These are phyloP conservation scores for Megaceryle torquata DNA, from an alignment of 2,113 vertebrate species.

Conservation along the genomic window DNA sequence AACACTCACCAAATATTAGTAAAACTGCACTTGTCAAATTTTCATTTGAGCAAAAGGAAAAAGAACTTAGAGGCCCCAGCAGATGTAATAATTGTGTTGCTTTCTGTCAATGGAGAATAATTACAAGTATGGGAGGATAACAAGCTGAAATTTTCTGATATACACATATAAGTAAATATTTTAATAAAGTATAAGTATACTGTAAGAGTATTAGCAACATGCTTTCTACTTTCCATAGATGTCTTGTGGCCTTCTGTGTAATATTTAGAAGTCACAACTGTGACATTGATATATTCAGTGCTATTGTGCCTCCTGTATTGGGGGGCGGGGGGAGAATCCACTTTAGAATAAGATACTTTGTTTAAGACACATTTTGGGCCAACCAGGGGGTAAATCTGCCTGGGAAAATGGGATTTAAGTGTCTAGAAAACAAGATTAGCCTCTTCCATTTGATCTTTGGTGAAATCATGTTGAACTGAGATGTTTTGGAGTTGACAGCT, in stretches of 20 bases:
- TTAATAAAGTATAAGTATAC: background rate
- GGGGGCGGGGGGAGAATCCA: background rate
- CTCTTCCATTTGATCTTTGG: slow-evolving; percentile 60
- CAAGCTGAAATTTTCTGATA: background rate
- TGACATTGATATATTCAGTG: slow-evolving; percentile 39
- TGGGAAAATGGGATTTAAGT: slow-evolving; percentile 70
- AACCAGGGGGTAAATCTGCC: slow-evolving; percentile 49
- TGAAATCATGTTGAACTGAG: slow-evolving; percentile 62
- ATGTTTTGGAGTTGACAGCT: slow-evolving; percentile 59
- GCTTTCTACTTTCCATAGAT: background rate
- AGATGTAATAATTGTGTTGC: background rate
- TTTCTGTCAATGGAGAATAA: background rate
- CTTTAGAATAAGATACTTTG: slow-evolving; percentile 54
- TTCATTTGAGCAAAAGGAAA: background rate
- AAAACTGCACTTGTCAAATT: background rate
- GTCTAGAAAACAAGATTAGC: slow-evolving; percentile 73
- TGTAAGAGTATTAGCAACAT: background rate
- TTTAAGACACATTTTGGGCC: slow-evolving; percentile 45
- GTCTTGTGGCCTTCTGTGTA: background rate
- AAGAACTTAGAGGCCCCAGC: background rate
- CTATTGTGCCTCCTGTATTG: slow-evolving; percentile 29
- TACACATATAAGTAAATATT: background rate
- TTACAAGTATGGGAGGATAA: background rate
- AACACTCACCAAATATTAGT: background rate
- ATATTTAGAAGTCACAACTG: slow-evolving; percentile 10